phyloP scores from a whole-genome alignment of 2,113 vertebrate species.

The Philantomba maxwellii region DNA sequence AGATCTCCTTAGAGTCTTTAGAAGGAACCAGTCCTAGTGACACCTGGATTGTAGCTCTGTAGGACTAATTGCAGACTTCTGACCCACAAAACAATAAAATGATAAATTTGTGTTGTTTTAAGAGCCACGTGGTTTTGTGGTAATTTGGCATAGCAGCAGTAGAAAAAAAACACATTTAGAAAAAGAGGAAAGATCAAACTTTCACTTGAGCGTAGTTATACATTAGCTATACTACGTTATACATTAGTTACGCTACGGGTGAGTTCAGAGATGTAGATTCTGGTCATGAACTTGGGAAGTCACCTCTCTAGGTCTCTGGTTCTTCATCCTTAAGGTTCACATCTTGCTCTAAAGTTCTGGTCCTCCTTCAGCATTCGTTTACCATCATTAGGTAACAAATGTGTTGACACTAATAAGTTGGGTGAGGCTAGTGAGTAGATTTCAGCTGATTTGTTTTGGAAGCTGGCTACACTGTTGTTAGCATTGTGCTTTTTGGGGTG shows the following conservation, averaged over 20 bases:
- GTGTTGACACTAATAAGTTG: background rate
- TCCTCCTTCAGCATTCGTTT: conserved; percentile 31
- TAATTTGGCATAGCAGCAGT: background rate
- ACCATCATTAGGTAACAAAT: background rate
- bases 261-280: background rate
- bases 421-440: conserved; percentile 16
- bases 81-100: background rate
- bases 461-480: conserved; percentile 22
- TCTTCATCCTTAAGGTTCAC: background rate
- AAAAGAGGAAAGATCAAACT: background rate
- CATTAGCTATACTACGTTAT: background rate
- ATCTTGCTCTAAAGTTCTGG: conserved; percentile 5
- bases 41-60: background rate
- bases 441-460: conserved; percentile 57
- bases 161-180: background rate
- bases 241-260: background rate
- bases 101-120: background rate
- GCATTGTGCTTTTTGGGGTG: conserved; percentile 40
- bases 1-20: background rate
- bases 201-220: background rate
- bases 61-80: background rate
- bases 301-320: background rate
- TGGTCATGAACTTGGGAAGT: background rate
- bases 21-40: background rate
- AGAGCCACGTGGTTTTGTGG: background rate